Evolutionary conservation across 2,888 invertebrate genomes (phyloP).

Genomic region (Perdita meconis): DNA sequence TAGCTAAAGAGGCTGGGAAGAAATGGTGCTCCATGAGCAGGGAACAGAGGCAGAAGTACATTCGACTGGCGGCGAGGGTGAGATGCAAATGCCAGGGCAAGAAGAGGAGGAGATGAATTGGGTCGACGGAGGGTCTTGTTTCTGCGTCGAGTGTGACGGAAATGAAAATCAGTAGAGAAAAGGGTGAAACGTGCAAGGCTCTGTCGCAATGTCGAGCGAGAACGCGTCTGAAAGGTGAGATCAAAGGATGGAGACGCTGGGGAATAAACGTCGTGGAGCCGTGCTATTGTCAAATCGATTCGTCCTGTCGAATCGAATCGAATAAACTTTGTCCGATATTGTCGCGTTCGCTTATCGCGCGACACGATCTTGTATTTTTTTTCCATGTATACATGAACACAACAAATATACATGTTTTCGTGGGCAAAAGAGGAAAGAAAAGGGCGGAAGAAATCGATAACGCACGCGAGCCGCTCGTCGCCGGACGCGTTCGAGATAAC

Average conservation of each 20-base stretch:
- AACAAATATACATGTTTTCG: constrained; percentile 18
- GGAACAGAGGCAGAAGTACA: constrained; percentile 65
- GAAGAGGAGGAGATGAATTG: not conserved
- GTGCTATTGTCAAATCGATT: not conserved
- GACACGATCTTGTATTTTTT: constrained; percentile 3
- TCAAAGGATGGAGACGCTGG: not conserved
- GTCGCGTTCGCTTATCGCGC: not conserved
- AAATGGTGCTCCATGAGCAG: constrained; percentile 73
- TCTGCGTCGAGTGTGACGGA: not conserved
- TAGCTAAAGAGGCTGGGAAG: constrained; percentile 75
- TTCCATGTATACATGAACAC: not conserved
- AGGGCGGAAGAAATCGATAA: constrained; percentile 35
- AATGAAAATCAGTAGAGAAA: not conserved
- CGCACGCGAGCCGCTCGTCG: constrained; percentile 12
- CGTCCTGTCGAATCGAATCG: not conserved
- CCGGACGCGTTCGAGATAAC: constrained; percentile 29
- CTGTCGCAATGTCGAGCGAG: not conserved
- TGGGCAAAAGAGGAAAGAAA: not conserved
- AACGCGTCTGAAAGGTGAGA: not conserved
- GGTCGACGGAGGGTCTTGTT: not conserved
- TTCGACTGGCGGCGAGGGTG: constrained; percentile 53
- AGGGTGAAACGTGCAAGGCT: not conserved
- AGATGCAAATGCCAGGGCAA: not conserved
- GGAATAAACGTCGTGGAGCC: not conserved
- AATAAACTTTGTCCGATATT: not conserved